Base-by-base conservation (phyloP, 2,113 vertebrate genomes). In the Alligator mississippiensis region DNA sequence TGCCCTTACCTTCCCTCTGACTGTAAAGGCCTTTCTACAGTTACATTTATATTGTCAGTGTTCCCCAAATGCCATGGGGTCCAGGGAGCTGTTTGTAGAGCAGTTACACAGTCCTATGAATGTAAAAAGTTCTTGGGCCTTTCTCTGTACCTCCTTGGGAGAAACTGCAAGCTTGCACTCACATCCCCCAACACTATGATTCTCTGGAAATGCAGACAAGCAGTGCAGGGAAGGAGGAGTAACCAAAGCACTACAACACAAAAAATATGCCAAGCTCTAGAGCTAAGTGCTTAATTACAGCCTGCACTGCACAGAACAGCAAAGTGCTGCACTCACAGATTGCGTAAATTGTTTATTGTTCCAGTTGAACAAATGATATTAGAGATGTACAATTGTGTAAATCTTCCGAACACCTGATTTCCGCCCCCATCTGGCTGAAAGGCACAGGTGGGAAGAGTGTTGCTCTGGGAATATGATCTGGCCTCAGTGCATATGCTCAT, bases 381-480 rank as follows among this genome's bases (percentile, higher is more conserved):
- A 1, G 6, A 27, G 34, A 55, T 59, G n/a, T 14, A 9, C 88
- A 61, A 82, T 70, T 27, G 38, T 60, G 74, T 30, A 72, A 60
- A 66, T 64, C 88, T 93, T 62, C 54, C 47, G 28, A 91, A 85
- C 13, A 72, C 19, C 27, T 25, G 58, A 6, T 95, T 90, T 82
- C 68, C 59, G 17, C 18, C 59, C 22, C 0, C 0, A 9, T 47
- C 47, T 5, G 2, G 15, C 0, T 1, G 80, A 87, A 82, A 68
- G 62, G 59, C 62, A 47, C 11, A 55, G 77, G 30, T 75, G 55
- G 25, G 68, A 87, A 80, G 5, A 18, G 21, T 12, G 5, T 6
- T 76, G 16, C 34, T 18, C 28, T 64, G 57, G 47, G 68, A 93
- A 77, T 57, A 13, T 70, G 95, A 86, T 88, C 14, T 15, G 79